A percentile compares a stretch with the other conserved stretches of the same genome.
phyloP scores from a whole-genome alignment of 1,140 invertebrate species.

The Caerostris extrusa region DNA sequence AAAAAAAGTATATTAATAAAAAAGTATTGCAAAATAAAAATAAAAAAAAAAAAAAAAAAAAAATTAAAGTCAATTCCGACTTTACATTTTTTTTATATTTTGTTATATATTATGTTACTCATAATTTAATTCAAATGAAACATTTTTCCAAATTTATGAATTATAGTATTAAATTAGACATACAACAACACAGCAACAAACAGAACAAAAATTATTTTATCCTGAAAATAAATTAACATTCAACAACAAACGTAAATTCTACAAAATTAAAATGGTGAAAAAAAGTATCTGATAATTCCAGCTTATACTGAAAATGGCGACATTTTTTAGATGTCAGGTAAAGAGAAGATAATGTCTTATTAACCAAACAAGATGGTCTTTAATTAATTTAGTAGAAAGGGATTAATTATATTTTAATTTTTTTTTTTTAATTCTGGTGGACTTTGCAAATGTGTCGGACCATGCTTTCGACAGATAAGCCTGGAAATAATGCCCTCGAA shows the following conservation, averaged over 20 bases:
- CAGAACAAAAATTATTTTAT: not conserved
- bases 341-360: not conserved
- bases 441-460: not conserved
- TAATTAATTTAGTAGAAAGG: conserved; percentile 22
- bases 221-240: not conserved
- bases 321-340: not conserved
- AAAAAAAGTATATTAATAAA: no score
- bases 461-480: not conserved
- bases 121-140: no score
- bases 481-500: not conserved
- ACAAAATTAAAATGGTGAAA: not conserved
- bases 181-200: no score
- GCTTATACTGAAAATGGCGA: not conserved
- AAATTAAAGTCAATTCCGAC: no score
- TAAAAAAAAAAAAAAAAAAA: no score
- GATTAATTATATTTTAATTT: conserved; percentile 31
- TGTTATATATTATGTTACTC: no score
- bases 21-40: no score
- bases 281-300: not conserved
- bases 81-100: no score
- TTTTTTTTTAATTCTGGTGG: not conserved
- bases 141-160: no score
- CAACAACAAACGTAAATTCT: not conserved
- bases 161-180: no score
- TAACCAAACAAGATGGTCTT: not conserved